phyloP scores from a whole-genome alignment of 2,888 invertebrate genomes.

The Flabesymbios commensalis region DNA sequence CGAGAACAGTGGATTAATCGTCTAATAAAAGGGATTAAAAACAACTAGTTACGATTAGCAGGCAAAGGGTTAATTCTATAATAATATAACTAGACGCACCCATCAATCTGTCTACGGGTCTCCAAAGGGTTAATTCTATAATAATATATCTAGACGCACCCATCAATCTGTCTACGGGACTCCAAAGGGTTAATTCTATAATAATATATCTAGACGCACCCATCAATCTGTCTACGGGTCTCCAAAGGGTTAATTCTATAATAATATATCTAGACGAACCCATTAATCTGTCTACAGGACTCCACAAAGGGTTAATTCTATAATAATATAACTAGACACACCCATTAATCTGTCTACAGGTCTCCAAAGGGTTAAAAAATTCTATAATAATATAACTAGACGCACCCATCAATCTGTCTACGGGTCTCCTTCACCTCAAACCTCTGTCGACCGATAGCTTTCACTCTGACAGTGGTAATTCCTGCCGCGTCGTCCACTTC shows the following conservation, averaged over 20 bases:
- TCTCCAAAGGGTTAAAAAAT: too few species aligned
- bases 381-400: neutral
- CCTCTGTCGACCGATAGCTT: constrained; percentile 78
- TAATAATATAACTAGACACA: too few species aligned
- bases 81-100: constrained; percentile 36
- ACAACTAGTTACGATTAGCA: too few species aligned
- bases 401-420: constrained; percentile 60
- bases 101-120: constrained; percentile 61
- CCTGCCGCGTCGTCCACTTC: constrained; percentile 63
- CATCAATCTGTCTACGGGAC: constrained; percentile 61
- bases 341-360: constrained; percentile 60
- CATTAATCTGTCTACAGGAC: too few species aligned
- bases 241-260: too few species aligned
- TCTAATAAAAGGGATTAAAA: too few species aligned
- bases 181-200: too few species aligned
- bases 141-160: constrained; percentile 36
- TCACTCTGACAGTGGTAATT: constrained; percentile 66
- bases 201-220: constrained; percentile 36
- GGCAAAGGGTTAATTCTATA: too few species aligned
- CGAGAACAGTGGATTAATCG: too few species aligned
- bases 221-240: constrained; percentile 61
- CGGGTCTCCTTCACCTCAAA: constrained; percentile 68
- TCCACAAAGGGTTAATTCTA: too few species aligned
- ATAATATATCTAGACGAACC: too few species aligned
- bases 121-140: too few species aligned